phyloP scores from a whole-genome alignment of 2,113 vertebrate genomes.

The Prunella himalayana region DNA sequence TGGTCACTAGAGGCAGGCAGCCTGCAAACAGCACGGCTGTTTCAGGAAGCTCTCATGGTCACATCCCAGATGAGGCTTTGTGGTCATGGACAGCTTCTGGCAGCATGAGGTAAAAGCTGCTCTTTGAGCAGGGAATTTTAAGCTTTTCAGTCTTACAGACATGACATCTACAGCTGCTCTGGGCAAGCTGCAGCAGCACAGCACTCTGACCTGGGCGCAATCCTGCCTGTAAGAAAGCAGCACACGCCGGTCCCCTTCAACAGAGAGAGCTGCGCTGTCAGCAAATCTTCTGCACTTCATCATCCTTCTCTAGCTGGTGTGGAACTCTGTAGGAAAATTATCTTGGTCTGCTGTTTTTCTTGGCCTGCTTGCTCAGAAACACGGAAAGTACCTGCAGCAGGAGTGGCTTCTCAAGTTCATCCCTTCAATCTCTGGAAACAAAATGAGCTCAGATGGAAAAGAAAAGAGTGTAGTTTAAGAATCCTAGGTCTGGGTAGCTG shows the following conservation, averaged over 20 bases:
- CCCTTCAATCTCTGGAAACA: neutral
- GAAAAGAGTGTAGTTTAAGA: neutral
- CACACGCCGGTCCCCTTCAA: neutral
- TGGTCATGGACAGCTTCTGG: neutral
- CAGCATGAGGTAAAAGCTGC: neutral
- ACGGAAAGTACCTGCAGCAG: neutral
- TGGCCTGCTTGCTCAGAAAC: neutral
- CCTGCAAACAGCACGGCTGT: neutral
- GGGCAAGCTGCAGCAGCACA: neutral
- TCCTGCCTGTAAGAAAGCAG: neutral
- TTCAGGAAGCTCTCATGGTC: neutral
- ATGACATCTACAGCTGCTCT: neutral
- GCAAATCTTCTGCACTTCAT: neutral
- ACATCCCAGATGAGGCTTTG: neutral
- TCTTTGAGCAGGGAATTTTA: neutral
- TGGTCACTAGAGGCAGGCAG: neutral
- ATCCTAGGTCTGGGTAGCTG: neutral
- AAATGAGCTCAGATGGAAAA: neutral
- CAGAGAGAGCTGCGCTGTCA: neutral
- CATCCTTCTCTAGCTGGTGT: neutral
- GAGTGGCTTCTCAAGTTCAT: neutral
- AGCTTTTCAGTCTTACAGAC: neutral
- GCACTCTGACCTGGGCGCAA: fast-evolving
- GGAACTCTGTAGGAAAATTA: neutral
- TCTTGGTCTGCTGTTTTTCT: neutral